Percentiles rank a stretch among this genome's conserved stretches.
Evolutionary conservation across 2,797 vertebrate genomes (phyloP).

Genomic region (Anableps anableps): DNA sequence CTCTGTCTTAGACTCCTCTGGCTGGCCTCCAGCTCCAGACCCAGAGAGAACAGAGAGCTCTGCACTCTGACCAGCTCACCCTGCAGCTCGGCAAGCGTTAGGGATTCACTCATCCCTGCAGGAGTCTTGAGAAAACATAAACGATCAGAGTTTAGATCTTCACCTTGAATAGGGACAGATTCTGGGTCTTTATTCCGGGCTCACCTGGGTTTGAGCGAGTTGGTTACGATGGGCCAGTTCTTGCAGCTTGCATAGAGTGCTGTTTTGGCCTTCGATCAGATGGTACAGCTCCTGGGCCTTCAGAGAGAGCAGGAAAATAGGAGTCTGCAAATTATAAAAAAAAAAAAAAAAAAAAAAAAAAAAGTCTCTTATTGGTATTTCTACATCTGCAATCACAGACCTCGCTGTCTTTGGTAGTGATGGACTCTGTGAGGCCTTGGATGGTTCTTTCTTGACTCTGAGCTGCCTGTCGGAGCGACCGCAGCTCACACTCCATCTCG

Average conservation of each 20-base stretch:
- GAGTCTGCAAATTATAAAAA: background rate
- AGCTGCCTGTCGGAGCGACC: conserved; percentile 84
- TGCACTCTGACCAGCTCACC: conserved; percentile 87
- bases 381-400: conserved; percentile 67
- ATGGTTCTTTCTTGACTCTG: conserved; percentile 88
- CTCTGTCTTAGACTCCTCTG: conserved; percentile 85
- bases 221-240: conserved; percentile 88
- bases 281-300: conserved; percentile 91
- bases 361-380: background rate
- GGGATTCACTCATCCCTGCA: conserved; percentile 66
- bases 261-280: conserved; percentile 90
- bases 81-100: conserved; percentile 80
- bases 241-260: conserved; percentile 88
- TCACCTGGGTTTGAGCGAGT: conserved; percentile 86
- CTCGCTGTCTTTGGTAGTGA: conserved; percentile 90
- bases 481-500: conserved; percentile 90
- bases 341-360: background rate
- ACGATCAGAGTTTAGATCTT: conserved; percentile 6
- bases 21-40: conserved; percentile 89
- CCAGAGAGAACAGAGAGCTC: conserved; percentile 88
- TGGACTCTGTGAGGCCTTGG: conserved; percentile 86
- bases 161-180: background rate
- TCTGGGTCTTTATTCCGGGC: conserved; percentile 6
- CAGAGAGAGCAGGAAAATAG: background rate
- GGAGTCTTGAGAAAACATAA: conserved; percentile 69